phyloP scores from a whole-genome alignment of 2,113 vertebrate genomes.

The Tylochromis polylepis region DNA sequence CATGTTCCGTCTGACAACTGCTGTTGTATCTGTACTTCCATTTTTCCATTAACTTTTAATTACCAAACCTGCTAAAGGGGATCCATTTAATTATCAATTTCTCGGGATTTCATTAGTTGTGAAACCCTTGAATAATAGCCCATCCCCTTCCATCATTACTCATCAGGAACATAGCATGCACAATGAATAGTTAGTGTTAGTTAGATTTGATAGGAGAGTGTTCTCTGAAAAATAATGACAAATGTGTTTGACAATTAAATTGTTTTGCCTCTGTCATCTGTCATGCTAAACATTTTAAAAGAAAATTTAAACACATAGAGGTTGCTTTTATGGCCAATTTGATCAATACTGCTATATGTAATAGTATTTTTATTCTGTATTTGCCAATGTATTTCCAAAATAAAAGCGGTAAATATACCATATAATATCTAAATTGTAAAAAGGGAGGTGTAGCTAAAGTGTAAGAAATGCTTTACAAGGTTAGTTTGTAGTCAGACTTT shows the following conservation, averaged over 20 bases:
- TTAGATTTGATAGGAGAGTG: not conserved
- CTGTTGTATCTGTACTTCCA: conserved; percentile 6
- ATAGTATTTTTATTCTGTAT: too few species aligned
- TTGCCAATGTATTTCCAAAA: not conserved
- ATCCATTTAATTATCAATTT: conserved; percentile 55
- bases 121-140: conserved; percentile 42
- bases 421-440: not conserved
- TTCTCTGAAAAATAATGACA: not conserved
- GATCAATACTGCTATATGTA: not conserved
- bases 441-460: not conserved
- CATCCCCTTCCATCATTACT: conserved; percentile 20
- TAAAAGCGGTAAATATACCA: not conserved
- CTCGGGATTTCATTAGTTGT: conserved; percentile 46
- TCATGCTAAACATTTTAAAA: not conserved
- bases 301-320: not conserved
- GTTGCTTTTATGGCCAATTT: not conserved
- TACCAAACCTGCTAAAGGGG: conserved; percentile 48
- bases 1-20: conserved; percentile 32
- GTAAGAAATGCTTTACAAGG: not conserved
- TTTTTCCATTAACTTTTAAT: conserved; percentile 61
- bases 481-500: not conserved
- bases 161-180: conserved; percentile 8
- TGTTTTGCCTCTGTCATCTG: not conserved
- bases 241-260: not conserved
- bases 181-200: not conserved